Evolutionary conservation across 2,888 invertebrate species (phyloP), one percentile per base, ranked within the genome.

Genomic region (Mechanitis messenoides): DNA sequence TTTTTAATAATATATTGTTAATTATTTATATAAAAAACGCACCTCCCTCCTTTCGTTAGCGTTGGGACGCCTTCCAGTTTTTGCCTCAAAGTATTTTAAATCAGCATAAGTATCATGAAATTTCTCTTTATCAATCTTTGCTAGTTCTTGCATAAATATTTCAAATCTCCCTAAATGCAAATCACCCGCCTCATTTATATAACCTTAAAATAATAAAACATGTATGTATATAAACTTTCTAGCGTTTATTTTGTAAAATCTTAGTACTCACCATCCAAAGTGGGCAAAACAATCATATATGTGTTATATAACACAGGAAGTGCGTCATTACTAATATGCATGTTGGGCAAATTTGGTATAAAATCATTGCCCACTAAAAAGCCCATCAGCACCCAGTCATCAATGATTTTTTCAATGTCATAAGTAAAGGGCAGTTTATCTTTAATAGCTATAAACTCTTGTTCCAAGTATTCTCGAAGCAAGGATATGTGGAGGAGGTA

Each of bases 331-430:
- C 93, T 93, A 69, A 99, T 99, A 82, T 99, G 97, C 81, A 99
- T 92, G 83, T 97, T 94, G 2, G 99, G 99, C 68, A 99, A 91
- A 89, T 98, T 94, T 0, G 99, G 99, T 74, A 99, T 96, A 84
- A 99, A 99, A 85, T 99, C 99, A 79, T 99, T 99, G 67, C 99
- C 99, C 11, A 99, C 96, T 33, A 99, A 87, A 81, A 98, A 98
- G 1, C 98, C 97, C 97, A 99, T 97, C 28, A 99, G 83, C 38
- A 99, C 95, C 98, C 99, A 99, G 82, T 99, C 99, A 78, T 99
- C 99, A 35, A 99, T 97, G 59, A 99, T 93, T 68, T 94, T 94
- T 78, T 98, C 97, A 71, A 98, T 91, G 80, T 98, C 94, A 81
- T 93, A 98, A 1, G 89, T 83, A 81, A 98, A 97, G 0, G 92